These are phyloP conservation scores for Uropetala carovei DNA, from an alignment of 2,888 invertebrate genomes.

Conservation along the genomic window DNA sequence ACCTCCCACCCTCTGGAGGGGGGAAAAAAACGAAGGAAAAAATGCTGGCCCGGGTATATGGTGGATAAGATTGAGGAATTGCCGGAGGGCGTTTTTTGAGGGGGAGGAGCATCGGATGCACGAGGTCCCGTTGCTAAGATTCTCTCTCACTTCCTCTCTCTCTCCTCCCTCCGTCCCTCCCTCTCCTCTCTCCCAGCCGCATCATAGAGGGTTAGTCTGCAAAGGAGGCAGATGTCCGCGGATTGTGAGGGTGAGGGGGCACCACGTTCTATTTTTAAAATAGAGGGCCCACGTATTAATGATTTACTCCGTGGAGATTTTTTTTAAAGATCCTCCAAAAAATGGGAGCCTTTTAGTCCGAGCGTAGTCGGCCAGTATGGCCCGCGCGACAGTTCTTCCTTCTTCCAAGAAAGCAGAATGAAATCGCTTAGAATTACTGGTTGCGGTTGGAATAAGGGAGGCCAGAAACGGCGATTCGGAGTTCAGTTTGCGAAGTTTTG, in stretches of 20 bases:
- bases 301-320: background rate
- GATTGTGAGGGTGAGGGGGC: background rate
- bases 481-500: too few relatives aligned
- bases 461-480: too few relatives aligned
- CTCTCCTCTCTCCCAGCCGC: background rate
- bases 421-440: too few relatives aligned
- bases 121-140: background rate
- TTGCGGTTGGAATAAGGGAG: too few relatives aligned
- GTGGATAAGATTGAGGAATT: background rate
- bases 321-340: conserved; percentile 6
- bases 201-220: background rate
- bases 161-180: background rate
- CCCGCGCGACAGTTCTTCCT: too few relatives aligned
- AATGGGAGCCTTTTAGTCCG: too few relatives aligned
- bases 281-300: background rate
- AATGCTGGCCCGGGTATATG: background rate
- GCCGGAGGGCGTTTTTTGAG: background rate
- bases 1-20: background rate
- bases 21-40: too few relatives aligned
- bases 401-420: too few relatives aligned
- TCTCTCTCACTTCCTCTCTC: background rate
- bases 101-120: background rate
- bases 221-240: conserved; percentile 33
- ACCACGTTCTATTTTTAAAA: conserved; percentile 21
- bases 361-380: too few relatives aligned